Conservation (phyloP, 1,140 invertebrate genomes). For the Muscidifurax raptorellus region DNA sequence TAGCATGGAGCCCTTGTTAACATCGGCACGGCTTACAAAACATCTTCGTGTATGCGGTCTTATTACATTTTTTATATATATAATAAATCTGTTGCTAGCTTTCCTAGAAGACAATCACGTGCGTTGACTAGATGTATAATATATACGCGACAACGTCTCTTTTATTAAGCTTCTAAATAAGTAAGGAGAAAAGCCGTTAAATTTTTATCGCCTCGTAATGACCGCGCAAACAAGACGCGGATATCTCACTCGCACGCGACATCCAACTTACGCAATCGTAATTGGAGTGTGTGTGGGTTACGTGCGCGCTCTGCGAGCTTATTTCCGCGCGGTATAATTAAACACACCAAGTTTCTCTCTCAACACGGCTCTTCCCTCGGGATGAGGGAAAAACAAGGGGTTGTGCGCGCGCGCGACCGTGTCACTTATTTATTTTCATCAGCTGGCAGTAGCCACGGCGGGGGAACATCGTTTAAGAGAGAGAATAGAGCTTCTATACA, state of each 20-base stretch:
- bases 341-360: neutral
- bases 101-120: neutral
- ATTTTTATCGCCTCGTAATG: neutral
- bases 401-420: neutral
- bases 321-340: conserved; percentile 7
- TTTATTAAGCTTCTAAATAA: neutral
- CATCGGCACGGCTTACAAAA: neutral
- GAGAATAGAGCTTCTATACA: neutral
- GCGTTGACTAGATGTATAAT: no score
- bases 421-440: conserved; percentile 36
- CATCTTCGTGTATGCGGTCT: neutral
- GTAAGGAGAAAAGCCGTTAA: neutral
- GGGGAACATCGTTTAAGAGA: neutral
- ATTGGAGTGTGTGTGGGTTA: neutral
- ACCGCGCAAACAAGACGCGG: neutral
- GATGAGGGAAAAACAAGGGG: neutral
- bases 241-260: neutral
- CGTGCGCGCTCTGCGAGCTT: neutral
- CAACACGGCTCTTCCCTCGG: neutral
- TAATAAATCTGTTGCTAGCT: neutral
- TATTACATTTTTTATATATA: neutral
- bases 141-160: neutral
- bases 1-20: conserved; percentile 2
- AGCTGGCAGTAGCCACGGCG: neutral
- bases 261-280: neutral